Base-by-base conservation (phyloP, 2,888 invertebrate species). In the Dolomedes plantarius region DNA sequence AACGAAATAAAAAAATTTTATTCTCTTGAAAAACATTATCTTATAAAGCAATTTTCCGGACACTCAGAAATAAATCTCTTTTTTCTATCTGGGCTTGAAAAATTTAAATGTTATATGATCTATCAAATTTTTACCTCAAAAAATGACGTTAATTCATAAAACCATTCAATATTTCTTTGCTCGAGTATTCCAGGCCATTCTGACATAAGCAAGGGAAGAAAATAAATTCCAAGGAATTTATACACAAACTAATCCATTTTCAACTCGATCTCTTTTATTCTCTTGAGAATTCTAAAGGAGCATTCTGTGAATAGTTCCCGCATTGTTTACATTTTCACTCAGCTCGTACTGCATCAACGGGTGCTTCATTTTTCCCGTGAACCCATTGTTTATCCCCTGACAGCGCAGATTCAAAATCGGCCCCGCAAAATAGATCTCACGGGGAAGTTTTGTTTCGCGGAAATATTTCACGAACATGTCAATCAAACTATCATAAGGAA, bases 261-360 rank as follows among this genome's bases (percentile, higher is more conserved):
- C 41, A 46, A 2, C 9, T 16, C 9, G 41, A 46, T 46, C 41
- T n/a, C 41, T 46, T 46, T 46, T 46, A 46, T 46, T 23, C 56
- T 23, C 13, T 3, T 6, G 56, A 16, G 56, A 56, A 56, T 56
- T 46, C 56, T 1, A 19, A 23, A 56, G 56, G 56, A 56, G 23
- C 19, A 56, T 56, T 56, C 56, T 56, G 19, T 23, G 56, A 56
- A 56, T 23, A 56, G 23, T 56, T 56, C 56, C 23, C 5, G 56
- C 56, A 56, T 56, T 56, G 56, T 56, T 56, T 56, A 56, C 56
- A 56, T 56, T 56, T 56, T 56, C 56, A 56, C 56, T 56, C 56
- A n/a, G 11, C 56, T 56, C 23, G 56, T 11, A 23, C 13, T 56
- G 2, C 56, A 56, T 56, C 56, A 11, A n/a, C 11, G 56, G 16